Conservation (phyloP, 2,888 invertebrate species). For the Cheilosia scutellata region DNA sequence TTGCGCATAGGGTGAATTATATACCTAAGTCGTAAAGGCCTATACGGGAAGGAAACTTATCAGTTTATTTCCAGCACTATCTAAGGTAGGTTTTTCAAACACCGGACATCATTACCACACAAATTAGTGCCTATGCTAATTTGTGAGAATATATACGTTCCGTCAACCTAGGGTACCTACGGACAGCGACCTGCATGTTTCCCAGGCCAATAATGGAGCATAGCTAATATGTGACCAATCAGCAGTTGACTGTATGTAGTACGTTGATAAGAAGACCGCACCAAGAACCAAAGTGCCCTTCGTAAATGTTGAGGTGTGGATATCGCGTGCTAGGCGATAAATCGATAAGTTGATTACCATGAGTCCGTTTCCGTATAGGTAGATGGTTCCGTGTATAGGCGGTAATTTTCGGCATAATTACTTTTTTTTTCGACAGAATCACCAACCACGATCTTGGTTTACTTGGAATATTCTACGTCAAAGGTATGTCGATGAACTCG, state of each 20-base stretch:
- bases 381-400: background rate
- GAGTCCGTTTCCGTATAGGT: background rate
- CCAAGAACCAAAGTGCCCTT: background rate
- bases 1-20: no score
- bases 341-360: conserved; percentile 7
- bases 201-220: background rate
- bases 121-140: no score
- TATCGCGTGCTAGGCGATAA: conserved; percentile 2
- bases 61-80: no score
- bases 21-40: no score
- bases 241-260: background rate
- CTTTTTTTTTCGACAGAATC: background rate
- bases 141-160: no score
- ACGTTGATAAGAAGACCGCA: background rate
- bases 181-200: background rate
- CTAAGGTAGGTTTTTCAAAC: no score
- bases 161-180: no score
- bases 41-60: no score
- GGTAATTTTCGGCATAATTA: conserved; percentile 9
- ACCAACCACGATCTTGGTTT: background rate
- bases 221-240: background rate
- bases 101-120: no score
- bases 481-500: no score
- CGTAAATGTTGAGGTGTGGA: background rate
- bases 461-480: background rate